Evolutionary conservation across 2,797 vertebrate species (phyloP), one percentile per base, ranked within the genome.

Genomic region (Octomys mimax): DNA sequence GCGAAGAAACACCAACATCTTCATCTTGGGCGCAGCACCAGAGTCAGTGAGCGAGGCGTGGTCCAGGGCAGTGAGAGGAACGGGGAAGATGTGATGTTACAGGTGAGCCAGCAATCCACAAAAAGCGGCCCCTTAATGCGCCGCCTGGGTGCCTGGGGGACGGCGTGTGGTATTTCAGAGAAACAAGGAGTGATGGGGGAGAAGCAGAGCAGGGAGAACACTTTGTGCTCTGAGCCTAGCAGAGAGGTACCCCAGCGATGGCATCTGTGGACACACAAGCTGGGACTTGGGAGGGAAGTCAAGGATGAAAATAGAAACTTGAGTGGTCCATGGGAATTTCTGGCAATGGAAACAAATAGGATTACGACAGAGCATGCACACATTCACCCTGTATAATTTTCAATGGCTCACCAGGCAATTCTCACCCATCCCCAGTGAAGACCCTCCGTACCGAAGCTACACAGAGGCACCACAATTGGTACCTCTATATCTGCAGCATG

Each of bases 371-470:
- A 95, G 77, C 71, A 59, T 18, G 1, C 61, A 66, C 2, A 87
- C 49, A 89, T 62, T 64, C 5, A 4, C n/a, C 62, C 84, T 93
- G 84, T 75, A 68, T 28, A 57, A 84, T 79, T 71, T 31, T 52
- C 78, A 85, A 92, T 81, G 78, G 80, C 46, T 96, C 93, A 82
- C 46, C 52, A 85, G 82, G 83, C 7, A 1, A 59, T 87, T 81
- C 83, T 95, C 61, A 62, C 79, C 94, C 33, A 61, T 42, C 18
- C 31, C 62, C 87, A 64, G 49, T 75, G 92, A 93, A 89, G 89
- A 96, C 57, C 64, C 61, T 24, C 33, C 19, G 19, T 82, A 81
- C 68, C 87, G 77, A 75, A 95, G 81, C 93, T 96, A 90, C 94
- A 93, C 46, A 86, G 59, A 89, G 79, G 73, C 78, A 90, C 52